Evolutionary conservation across 2,888 invertebrate genomes (phyloP).

Genomic region (Synergus umbraculus): DNA sequence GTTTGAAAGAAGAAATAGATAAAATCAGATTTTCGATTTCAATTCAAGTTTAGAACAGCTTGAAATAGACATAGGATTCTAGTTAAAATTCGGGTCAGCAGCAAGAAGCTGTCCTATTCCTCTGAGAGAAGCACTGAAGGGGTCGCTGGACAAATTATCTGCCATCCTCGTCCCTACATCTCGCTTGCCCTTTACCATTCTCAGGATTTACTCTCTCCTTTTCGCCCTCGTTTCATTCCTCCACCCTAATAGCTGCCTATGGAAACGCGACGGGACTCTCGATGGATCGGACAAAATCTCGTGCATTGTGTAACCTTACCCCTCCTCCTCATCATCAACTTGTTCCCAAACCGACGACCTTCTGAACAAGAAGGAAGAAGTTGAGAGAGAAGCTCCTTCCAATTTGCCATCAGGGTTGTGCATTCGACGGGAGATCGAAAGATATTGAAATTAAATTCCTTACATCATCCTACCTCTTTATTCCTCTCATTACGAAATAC

Average conservation of each 20-base stretch:
- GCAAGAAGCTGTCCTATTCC: constrained; percentile 56
- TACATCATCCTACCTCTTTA: not conserved
- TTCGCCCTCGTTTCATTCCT: constrained; percentile 53
- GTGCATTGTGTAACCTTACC: constrained; percentile 64
- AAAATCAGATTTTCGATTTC: not conserved
- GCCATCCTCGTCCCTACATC: constrained; percentile 54
- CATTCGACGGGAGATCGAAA: constrained; percentile 57
- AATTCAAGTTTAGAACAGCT: not conserved
- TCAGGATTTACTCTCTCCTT: constrained; percentile 54
- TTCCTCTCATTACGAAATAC: too few species aligned
- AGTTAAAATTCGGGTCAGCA: constrained; percentile 74
- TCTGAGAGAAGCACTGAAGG: constrained; percentile 39
- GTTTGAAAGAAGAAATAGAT: too few species aligned
- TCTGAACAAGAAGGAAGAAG: not conserved
- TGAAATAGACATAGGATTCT: constrained; percentile 52
- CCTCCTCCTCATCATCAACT: constrained; percentile 13
- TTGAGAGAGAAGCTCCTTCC: constrained; percentile 52
- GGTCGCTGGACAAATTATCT: constrained; percentile 72
- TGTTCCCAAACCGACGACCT: not conserved
- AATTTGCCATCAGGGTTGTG: constrained; percentile 64
- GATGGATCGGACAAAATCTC: constrained; percentile 69
- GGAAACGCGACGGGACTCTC: constrained; percentile 64
- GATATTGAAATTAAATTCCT: constrained; percentile 61
- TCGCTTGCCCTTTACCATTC: constrained; percentile 32
- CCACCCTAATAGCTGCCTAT: constrained; percentile 67